Percentiles rank a stretch among this genome's conserved stretches.
Evolutionary conservation across 2,113 vertebrate genomes (phyloP).

Genomic region (Xenopus laevis): DNA sequence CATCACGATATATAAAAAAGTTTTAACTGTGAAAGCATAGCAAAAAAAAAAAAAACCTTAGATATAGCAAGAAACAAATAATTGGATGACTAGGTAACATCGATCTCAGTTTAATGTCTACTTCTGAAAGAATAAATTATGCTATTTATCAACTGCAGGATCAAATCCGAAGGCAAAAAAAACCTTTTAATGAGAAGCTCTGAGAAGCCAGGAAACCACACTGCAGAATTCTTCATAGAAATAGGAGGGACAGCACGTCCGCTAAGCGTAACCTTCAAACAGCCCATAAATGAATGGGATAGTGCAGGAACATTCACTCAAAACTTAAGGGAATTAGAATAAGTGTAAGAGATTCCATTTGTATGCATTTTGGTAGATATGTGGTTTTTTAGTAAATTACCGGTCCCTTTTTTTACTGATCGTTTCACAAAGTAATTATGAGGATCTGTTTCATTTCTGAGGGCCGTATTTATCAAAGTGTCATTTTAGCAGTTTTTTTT

Average conservation of each 20-base stretch:
- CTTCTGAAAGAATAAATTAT: conserved; percentile 46
- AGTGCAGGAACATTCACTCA: not conserved
- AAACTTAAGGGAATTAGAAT: too few species aligned
- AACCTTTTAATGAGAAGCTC: conserved; percentile 39
- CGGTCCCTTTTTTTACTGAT: too few species aligned
- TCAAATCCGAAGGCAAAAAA: conserved; percentile 30
- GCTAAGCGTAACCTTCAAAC: conserved; percentile 11
- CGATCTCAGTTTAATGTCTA: conserved; percentile 43
- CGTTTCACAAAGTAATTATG: too few species aligned
- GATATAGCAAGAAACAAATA: conserved; percentile 33
- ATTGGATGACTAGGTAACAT: conserved; percentile 42
- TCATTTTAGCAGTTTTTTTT: too few species aligned
- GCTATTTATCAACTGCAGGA: conserved; percentile 40
- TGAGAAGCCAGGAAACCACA: conserved; percentile 14
- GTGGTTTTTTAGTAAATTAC: too few species aligned
- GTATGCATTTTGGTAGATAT: too few species aligned
- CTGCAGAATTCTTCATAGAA: conserved; percentile 1
- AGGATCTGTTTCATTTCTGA: too few species aligned
- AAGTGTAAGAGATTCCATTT: too few species aligned
- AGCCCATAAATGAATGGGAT: conserved; percentile 9
- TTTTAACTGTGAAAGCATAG: conserved; percentile 17
- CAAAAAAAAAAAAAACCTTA: not conserved
- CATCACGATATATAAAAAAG: conserved; percentile 24
- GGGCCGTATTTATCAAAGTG: too few species aligned
- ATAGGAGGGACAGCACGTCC: conserved; percentile 3